Evolutionary conservation across 2,113 vertebrate genomes (phyloP).

Genomic region (Leptosomus discolor): DNA sequence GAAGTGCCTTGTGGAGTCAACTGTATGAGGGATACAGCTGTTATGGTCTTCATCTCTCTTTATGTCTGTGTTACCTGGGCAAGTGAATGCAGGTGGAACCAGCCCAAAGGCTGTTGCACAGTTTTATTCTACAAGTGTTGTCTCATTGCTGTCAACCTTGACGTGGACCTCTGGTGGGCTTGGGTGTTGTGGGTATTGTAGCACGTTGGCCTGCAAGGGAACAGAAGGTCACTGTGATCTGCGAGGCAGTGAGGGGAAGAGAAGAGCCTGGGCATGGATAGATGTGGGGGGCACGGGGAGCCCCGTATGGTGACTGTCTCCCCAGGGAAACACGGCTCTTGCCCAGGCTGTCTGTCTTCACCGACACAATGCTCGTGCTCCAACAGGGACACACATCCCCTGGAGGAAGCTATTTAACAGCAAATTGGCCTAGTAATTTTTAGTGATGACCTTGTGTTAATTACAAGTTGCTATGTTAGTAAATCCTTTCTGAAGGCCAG

Average conservation of each 20-base stretch:
- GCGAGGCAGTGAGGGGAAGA: not conserved
- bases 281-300: not conserved
- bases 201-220: not conserved
- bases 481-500: constrained; percentile 64
- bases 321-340: not conserved
- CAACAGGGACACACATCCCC: not conserved
- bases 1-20: not conserved
- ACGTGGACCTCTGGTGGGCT: not conserved
- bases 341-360: not conserved
- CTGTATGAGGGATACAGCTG: not conserved
- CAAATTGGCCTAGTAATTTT: constrained; percentile 64
- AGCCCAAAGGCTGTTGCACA: not conserved
- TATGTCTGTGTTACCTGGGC: not conserved
- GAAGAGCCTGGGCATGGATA: not conserved
- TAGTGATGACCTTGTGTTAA: constrained; percentile 69
- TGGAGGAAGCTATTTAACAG: constrained; percentile 63
- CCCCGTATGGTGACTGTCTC: not conserved
- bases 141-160: not conserved
- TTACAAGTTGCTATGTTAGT: constrained; percentile 66
- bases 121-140: not conserved
- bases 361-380: not conserved
- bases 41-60: not conserved
- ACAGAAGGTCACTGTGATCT: constrained; percentile 14
- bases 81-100: not conserved
- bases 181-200: not conserved